Evolutionary conservation across 2,797 vertebrate genomes (phyloP).

Genomic region (Oreochromis mossambicus): DNA sequence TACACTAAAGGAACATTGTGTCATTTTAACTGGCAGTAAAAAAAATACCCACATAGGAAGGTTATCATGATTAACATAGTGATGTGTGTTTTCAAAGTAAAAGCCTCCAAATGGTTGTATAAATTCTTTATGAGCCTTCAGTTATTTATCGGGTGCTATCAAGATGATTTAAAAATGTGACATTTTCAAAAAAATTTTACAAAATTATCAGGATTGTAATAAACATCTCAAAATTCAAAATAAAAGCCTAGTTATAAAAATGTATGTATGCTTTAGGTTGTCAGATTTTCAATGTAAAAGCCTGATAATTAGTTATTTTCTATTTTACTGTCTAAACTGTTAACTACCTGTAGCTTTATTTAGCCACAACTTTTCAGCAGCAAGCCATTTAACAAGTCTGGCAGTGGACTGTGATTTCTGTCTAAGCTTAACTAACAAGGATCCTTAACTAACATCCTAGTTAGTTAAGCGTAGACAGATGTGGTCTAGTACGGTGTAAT

Average conservation of each 20-base stretch:
- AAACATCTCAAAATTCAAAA: background rate
- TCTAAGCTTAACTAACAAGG: background rate
- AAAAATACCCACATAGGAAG: background rate
- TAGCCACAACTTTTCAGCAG: background rate
- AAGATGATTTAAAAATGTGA: background rate
- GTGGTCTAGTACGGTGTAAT: background rate
- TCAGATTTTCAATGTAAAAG: background rate
- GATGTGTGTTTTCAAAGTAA: background rate
- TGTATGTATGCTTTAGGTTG: background rate
- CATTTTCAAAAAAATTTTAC: background rate
- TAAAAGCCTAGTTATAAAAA: background rate
- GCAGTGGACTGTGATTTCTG: background rate
- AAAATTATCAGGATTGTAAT: background rate
- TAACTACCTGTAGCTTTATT: background rate
- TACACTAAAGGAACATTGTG: background rate
- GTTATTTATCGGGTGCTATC: background rate
- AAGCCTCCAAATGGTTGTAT: background rate
- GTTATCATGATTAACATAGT: background rate
- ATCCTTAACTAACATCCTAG: background rate
- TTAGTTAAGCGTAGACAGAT: background rate
- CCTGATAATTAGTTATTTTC: background rate
- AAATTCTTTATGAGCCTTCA: accelerated
- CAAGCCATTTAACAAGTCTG: background rate
- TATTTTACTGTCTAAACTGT: background rate
- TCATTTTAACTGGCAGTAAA: background rate